These are phyloP conservation scores for Rhineura floridana DNA, from an alignment of 2,113 vertebrate genomes.

Conservation along the genomic window DNA sequence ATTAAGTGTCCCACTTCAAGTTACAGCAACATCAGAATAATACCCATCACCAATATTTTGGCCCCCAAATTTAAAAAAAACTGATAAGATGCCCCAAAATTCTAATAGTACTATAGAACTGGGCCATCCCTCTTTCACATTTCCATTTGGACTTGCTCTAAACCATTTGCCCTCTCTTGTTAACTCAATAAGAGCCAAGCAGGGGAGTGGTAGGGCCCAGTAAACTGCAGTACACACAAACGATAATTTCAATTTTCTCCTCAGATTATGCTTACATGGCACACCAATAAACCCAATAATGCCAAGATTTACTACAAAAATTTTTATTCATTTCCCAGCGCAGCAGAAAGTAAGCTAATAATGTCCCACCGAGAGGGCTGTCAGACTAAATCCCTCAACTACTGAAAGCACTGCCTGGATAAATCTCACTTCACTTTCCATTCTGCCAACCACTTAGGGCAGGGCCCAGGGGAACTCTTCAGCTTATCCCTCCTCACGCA, in stretches of 20 bases:
- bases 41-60: neutral
- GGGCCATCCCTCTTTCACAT: neutral
- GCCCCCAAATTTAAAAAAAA: neutral
- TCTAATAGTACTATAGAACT: neutral
- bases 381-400: conserved; percentile 62
- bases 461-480: conserved; percentile 70
- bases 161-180: neutral
- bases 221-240: conserved; percentile 39
- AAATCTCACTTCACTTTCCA: conserved; percentile 68
- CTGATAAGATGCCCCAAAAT: neutral
- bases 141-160: neutral
- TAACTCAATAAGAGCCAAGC: neutral
- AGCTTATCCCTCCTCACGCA: conserved; percentile 71
- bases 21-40: neutral
- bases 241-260: conserved; percentile 62
- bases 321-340: conserved; percentile 62
- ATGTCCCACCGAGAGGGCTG: conserved; percentile 52
- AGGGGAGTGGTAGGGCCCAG: neutral
- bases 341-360: conserved; percentile 71
- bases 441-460: conserved; percentile 70
- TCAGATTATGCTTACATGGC: conserved; percentile 58
- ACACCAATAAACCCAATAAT: conserved; percentile 64
- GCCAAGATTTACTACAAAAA: conserved; percentile 61
- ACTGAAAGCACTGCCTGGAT: conserved; percentile 52
- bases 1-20: fast-evolving